Evolutionary conservation across 2,113 vertebrate species (phyloP).

Genomic region (Echinops telfairi): DNA sequence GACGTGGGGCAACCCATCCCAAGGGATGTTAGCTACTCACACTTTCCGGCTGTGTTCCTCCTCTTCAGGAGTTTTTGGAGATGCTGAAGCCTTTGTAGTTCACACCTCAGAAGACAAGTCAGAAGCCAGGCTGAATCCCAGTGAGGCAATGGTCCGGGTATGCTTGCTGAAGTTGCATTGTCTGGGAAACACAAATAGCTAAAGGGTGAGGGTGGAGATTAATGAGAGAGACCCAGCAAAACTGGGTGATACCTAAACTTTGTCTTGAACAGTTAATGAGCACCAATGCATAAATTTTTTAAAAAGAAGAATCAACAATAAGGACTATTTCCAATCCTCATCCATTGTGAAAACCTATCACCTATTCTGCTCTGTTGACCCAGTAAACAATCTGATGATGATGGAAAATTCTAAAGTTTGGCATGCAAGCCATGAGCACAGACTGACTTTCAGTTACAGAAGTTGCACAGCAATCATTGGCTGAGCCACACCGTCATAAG

Average conservation of each 20-base stretch:
- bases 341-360: no score
- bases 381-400: no score
- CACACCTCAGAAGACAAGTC: not conserved
- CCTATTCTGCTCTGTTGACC: no score
- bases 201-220: not conserved
- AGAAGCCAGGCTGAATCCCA: not conserved
- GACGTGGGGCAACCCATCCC: not conserved
- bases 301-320: not conserved
- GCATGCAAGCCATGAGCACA: not conserved
- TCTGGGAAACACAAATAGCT: not conserved
- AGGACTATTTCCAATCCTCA: not conserved
- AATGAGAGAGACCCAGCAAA: not conserved
- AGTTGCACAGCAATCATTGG: not conserved
- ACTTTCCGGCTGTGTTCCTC: not conserved
- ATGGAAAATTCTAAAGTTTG: constrained; percentile 35
- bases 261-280: not conserved
- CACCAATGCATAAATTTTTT: not conserved
- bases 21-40: not conserved
- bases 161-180: not conserved
- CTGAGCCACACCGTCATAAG: not conserved
- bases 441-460: not conserved
- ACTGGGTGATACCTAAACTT: not conserved
- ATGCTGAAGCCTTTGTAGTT: not conserved
- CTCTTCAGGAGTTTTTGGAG: not conserved
- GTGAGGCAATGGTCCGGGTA: not conserved